Conservation (phyloP, 2,888 invertebrate species). For the Abrostola triplasia region DNA sequence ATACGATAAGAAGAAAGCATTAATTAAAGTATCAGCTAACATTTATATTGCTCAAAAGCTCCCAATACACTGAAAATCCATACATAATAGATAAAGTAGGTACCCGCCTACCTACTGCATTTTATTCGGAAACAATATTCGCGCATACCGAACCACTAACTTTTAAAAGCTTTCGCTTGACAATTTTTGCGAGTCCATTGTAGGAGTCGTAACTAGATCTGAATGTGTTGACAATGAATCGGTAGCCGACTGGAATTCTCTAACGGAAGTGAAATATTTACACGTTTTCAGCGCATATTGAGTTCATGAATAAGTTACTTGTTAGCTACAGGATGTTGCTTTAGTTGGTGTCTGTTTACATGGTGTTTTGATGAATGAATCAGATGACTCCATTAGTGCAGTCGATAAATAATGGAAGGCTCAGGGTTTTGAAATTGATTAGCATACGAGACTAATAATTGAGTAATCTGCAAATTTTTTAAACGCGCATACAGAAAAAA, state of each 20-base stretch:
- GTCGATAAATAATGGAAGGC: too few species aligned
- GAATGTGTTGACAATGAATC: slow-evolving; percentile 61
- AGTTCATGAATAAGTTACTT: slow-evolving; percentile 53
- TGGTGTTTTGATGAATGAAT: slow-evolving; percentile 25
- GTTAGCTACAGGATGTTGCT: slow-evolving; percentile 23
- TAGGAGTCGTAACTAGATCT: slow-evolving; percentile 52
- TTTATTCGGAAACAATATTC: too few species aligned
- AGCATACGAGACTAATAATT: too few species aligned
- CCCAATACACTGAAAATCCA: neutral
- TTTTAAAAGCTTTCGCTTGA: slow-evolving; percentile 31
- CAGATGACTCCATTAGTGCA: too few species aligned
- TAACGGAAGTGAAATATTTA: slow-evolving; percentile 44
- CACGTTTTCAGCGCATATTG: slow-evolving; percentile 40
- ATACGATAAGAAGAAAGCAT: too few species aligned
- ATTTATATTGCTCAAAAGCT: neutral
- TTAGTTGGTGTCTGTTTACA: neutral
- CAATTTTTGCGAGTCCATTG: slow-evolving; percentile 50
- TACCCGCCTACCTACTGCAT: too few species aligned
- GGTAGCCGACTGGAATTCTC: slow-evolving; percentile 42
- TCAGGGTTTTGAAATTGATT: too few species aligned
- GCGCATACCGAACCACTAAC: slow-evolving; percentile 21
- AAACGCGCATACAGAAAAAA: too few species aligned
- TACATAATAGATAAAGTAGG: neutral
- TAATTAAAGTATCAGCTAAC: too few species aligned
- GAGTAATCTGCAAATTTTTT: too few species aligned